Conservation (phyloP, 2,113 vertebrate genomes). For the Nestor notabilis region DNA sequence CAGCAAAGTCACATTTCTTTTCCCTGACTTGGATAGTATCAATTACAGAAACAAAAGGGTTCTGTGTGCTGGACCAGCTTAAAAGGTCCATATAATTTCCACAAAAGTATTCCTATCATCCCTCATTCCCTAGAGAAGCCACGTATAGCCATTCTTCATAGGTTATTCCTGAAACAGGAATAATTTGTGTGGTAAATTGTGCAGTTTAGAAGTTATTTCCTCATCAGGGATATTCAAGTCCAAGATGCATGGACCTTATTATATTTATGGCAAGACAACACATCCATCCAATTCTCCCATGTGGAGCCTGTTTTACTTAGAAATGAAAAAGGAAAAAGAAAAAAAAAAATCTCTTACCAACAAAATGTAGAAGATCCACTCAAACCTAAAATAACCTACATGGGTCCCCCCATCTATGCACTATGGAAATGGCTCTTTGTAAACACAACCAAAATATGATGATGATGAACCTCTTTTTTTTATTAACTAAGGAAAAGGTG, state of each 20-base stretch:
- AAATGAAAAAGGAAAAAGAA: neutral
- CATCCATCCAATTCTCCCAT: neutral
- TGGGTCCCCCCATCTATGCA: neutral
- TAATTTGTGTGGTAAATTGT: neutral
- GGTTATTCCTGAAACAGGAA: neutral
- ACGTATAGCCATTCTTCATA: neutral
- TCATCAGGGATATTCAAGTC: neutral
- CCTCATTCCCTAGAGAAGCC: neutral
- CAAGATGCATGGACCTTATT: neutral
- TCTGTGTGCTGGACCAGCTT: neutral
- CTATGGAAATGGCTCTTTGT: neutral
- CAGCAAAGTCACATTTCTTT: slow-evolving; percentile 2
- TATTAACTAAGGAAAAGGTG: neutral
- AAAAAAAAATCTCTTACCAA: neutral
- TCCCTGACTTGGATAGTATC: neutral
- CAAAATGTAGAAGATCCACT: neutral
- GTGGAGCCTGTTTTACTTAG: neutral
- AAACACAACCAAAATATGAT: neutral
- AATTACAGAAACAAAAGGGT: neutral
- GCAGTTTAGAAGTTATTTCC: neutral
- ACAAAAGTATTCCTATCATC: neutral
- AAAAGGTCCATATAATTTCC: neutral
- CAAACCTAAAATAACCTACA: neutral
- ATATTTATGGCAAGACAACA: neutral
- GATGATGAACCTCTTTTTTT: neutral